phyloP scores from a whole-genome alignment of 2,113 vertebrate species.

The Ginglymostoma cirratum region DNA sequence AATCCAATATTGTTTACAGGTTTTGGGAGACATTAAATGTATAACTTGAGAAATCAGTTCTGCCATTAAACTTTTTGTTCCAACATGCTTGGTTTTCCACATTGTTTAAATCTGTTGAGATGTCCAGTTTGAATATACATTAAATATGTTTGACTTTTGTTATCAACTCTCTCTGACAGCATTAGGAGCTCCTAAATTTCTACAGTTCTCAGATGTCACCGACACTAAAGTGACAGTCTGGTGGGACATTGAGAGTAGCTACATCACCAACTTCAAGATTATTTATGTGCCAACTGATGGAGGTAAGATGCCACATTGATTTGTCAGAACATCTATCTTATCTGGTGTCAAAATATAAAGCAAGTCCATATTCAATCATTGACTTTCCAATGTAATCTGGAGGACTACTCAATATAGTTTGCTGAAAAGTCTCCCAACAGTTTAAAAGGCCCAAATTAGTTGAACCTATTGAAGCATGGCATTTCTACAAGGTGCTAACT shows the following conservation, averaged over 20 bases:
- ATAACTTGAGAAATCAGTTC: background rate
- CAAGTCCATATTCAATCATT: background rate
- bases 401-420: background rate
- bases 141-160: conserved; percentile 44
- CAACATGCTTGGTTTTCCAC: conserved; percentile 40
- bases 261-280: conserved; percentile 74
- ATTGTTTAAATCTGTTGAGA: conserved; percentile 41
- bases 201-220: conserved; percentile 83
- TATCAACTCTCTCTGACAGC: conserved; percentile 53
- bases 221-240: conserved; percentile 77
- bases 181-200: conserved; percentile 74
- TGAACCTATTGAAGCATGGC: background rate
- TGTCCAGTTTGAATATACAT: conserved; percentile 39
- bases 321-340: background rate
- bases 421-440: background rate
- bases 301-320: conserved; percentile 59
- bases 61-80: background rate
- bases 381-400: background rate
- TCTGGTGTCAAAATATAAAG: background rate
- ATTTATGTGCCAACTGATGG: conserved; percentile 71
- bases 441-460: background rate
- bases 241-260: conserved; percentile 68
- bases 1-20: background rate
- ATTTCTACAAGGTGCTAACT: background rate
- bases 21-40: background rate